A percentile compares a stretch with the other conserved stretches of the same genome.
Conservation (phyloP, 1,140 invertebrate genomes). For the Macrostomum lignano region DNA sequence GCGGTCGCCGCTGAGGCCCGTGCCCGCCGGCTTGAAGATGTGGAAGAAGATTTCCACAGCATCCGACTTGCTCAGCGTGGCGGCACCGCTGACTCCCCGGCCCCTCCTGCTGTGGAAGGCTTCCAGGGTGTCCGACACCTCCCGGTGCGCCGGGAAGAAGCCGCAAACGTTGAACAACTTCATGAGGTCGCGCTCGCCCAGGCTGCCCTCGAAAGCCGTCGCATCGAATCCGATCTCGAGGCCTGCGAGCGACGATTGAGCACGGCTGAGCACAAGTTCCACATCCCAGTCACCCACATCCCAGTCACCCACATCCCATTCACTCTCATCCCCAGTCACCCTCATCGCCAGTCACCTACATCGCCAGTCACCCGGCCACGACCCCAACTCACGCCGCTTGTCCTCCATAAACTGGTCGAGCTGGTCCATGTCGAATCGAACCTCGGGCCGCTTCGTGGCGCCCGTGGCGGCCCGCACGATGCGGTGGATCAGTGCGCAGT, state of each 20-base stretch:
- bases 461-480: too few relatives aligned
- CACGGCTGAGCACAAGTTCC: background rate
- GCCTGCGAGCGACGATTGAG: background rate
- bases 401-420: conserved; percentile 17
- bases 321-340: too few relatives aligned
- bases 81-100: too few relatives aligned
- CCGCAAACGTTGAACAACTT: conserved; percentile 20
- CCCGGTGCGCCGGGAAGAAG: conserved; percentile 14
- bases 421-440: conserved; percentile 13
- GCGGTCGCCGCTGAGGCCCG: conserved; percentile 12
- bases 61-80: too few relatives aligned
- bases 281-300: background rate
- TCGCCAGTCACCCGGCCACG: background rate
- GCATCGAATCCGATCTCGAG: conserved; percentile 20
- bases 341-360: background rate
- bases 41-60: conserved; percentile 21
- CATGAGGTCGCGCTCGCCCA: conserved; percentile 15
- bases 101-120: conserved; percentile 15
- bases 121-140: conserved; percentile 16
- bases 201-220: conserved; percentile 15
- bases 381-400: conserved; percentile 12
- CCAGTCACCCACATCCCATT: background rate
- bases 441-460: conserved; percentile 11
- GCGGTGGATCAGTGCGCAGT: too few relatives aligned
- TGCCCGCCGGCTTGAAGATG: conserved; percentile 17